phyloP scores from a whole-genome alignment of 2,797 vertebrate species.

The Coregonus sp. region DNA sequence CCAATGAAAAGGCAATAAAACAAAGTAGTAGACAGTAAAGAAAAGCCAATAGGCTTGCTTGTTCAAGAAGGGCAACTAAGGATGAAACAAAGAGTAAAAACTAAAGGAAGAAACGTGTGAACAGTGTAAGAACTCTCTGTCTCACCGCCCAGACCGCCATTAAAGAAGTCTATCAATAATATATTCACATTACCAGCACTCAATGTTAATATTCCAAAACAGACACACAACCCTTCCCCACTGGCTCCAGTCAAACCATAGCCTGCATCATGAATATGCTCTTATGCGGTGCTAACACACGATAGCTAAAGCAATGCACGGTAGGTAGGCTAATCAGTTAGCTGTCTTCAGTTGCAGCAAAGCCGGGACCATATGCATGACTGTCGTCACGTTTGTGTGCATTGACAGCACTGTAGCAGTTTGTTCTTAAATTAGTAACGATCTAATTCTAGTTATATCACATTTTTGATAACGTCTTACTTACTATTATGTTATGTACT shows the following conservation, averaged over 20 bases:
- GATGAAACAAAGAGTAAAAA: conserved; percentile 1
- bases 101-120: conserved; percentile 13
- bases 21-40: conserved; percentile 38
- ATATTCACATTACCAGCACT: conserved; percentile 36
- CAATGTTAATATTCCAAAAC: conserved; percentile 41
- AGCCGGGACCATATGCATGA: conserved; percentile 3
- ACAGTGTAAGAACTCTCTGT: neutral
- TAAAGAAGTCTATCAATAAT: conserved; percentile 26
- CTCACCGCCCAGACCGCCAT: neutral
- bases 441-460: conserved; percentile 11
- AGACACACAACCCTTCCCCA: neutral
- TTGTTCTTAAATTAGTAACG: neutral
- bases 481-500: neutral
- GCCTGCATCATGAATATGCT: neutral
- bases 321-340: neutral
- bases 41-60: conserved; percentile 16
- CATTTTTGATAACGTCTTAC: conserved; percentile 15
- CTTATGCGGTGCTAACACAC: too few relatives aligned
- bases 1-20: conserved; percentile 37
- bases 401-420: too few relatives aligned
- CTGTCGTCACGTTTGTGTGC: neutral
- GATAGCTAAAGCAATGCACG: too few relatives aligned
- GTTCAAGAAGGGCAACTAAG: too few relatives aligned
- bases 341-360: neutral
- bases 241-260: too few relatives aligned